These are phyloP conservation scores for Epirrhoe alternata DNA, from an alignment of 2,888 invertebrate species.

Conservation along the genomic window DNA sequence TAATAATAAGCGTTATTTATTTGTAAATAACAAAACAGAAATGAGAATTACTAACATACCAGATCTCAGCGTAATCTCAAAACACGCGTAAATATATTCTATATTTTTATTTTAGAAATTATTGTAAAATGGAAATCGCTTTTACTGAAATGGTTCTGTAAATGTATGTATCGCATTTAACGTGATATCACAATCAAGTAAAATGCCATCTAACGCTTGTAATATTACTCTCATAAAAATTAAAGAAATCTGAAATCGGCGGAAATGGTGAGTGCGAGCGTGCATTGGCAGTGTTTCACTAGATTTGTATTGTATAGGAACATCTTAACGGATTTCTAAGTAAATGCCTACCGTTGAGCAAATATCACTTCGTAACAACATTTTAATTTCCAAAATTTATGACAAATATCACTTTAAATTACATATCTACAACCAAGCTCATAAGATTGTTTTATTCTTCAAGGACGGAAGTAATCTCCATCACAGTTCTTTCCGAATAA, in stretches of 20 bases:
- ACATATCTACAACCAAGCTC: conserved; percentile 22
- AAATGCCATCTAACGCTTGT: conserved; percentile 1
- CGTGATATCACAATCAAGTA: background rate
- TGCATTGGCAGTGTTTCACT: conserved; percentile 15
- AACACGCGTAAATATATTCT: conserved; percentile 4
- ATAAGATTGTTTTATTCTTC: conserved; percentile 15
- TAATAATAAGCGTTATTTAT: conserved; percentile 15
- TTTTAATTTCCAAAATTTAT: conserved; percentile 3
- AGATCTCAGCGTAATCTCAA: conserved; percentile 32
- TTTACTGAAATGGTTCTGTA: background rate
- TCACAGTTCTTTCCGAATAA: background rate
- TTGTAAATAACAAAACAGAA: conserved; percentile 20
- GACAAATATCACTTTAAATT: conserved; percentile 15
- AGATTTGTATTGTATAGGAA: conserved; percentile 22
- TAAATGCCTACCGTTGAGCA: conserved; percentile 27
- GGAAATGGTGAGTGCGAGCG: conserved; percentile 7
- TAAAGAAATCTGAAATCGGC: background rate
- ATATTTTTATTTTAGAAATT: background rate
- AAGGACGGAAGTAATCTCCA: conserved; percentile 8
- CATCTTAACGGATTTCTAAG: conserved; percentile 8
- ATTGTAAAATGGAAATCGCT: background rate
- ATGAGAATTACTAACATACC: conserved; percentile 11
- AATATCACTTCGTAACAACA: conserved; percentile 14
- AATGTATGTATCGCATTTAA: background rate
- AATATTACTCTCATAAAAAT: background rate